A percentile compares a stretch with the other conserved stretches of the same genome.
Conservation (phyloP, 92 coral and sea anemone species). For the Epizoanthus fatuus region DNA sequence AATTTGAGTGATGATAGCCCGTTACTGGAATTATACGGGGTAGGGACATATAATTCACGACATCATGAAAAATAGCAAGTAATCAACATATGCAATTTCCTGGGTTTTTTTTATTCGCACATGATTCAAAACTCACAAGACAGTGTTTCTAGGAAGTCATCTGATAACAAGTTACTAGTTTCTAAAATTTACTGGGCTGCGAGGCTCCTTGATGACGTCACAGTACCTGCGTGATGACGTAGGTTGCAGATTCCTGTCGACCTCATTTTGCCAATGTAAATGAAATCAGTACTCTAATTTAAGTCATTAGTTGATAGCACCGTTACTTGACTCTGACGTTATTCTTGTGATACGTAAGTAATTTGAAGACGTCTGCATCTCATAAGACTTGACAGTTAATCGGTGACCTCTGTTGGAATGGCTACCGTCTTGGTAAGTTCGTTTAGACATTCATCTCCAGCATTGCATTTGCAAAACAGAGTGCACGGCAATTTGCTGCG, state of each 20-base stretch:
- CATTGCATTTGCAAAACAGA: slow-evolving; percentile 63
- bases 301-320: slow-evolving; percentile 22
- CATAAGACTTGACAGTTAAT: slow-evolving; percentile 5
- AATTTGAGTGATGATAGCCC: slow-evolving; percentile 45
- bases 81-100: not conserved
- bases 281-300: slow-evolving; percentile 21
- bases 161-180: slow-evolving; percentile 18
- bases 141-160: slow-evolving; percentile 29
- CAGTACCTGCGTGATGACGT: slow-evolving; percentile 36
- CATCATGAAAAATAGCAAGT: not conserved
- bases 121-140: slow-evolving; percentile 18
- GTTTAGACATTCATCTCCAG: slow-evolving; percentile 59
- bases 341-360: not conserved
- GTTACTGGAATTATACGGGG: slow-evolving; percentile 38
- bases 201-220: slow-evolving; percentile 23
- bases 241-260: slow-evolving; percentile 3
- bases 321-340: slow-evolving; percentile 21
- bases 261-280: slow-evolving; percentile 40
- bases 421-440: slow-evolving; percentile 47
- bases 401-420: slow-evolving; percentile 41
- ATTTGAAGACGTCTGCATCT: slow-evolving; percentile 21
- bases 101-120: not conserved
- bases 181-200: slow-evolving; percentile 35
- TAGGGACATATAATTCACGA: slow-evolving; percentile 4
- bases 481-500: slow-evolving; percentile 64